A percentile compares a stretch with the other conserved stretches of the same genome.
Conservation (phyloP, 2,113 vertebrate genomes). For the Anhinga rufa region DNA sequence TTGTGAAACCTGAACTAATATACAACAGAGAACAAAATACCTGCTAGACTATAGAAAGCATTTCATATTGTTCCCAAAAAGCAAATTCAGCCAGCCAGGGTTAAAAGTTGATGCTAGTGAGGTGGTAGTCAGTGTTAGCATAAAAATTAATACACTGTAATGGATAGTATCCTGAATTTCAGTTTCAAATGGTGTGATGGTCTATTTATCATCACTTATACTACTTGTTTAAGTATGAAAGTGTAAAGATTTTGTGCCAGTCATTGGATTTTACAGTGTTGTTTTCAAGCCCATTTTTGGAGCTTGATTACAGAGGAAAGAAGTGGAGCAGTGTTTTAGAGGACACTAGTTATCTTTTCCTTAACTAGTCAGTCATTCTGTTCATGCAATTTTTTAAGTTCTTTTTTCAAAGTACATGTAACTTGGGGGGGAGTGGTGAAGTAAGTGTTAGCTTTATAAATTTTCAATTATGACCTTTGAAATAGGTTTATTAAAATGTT, state of each 20-base stretch:
- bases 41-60: not conserved
- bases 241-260: not conserved
- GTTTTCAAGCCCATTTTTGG: not conserved
- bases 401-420: not conserved
- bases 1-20: not conserved
- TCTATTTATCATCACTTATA: not conserved
- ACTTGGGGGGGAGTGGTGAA: not conserved
- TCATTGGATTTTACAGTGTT: not conserved
- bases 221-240: not conserved
- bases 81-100: constrained; percentile 2
- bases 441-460: not conserved
- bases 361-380: not conserved
- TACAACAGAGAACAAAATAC: constrained; percentile 2
- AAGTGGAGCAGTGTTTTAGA: not conserved
- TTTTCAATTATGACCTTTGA: not conserved
- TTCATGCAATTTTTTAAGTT: not conserved
- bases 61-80: not conserved
- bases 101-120: not conserved
- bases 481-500: not conserved
- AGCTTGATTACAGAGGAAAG: not conserved
- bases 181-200: not conserved
- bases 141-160: not conserved
- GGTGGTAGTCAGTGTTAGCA: not conserved
- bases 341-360: not conserved
- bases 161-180: not conserved